phyloP scores from a whole-genome alignment of 2,888 invertebrate species.

The Seira musarum region DNA sequence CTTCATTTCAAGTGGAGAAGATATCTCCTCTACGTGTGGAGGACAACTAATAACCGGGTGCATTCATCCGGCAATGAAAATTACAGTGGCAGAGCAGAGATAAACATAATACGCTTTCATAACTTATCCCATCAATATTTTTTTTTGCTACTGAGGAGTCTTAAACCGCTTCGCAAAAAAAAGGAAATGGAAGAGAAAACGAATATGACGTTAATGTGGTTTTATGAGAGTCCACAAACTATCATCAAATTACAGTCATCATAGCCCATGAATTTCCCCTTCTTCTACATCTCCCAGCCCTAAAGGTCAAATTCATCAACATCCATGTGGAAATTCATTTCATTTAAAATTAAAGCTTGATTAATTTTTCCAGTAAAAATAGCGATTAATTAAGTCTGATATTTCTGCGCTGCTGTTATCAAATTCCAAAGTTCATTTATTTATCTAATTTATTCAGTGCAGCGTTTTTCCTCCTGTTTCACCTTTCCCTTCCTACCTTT shows the following conservation, averaged over 20 bases:
- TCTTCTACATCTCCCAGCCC: no score
- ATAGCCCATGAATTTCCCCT: no score
- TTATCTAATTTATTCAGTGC: no score
- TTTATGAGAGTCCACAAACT: conserved; percentile 12
- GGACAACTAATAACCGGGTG: neutral
- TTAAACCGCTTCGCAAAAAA: neutral
- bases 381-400: no score
- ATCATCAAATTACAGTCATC: neutral
- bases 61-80: neutral
- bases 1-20: neutral
- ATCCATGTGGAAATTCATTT: conserved; percentile 12
- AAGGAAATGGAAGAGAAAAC: no score
- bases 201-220: conserved; percentile 39
- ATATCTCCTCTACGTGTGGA: neutral
- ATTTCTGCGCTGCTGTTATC: no score
- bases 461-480: no score
- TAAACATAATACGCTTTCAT: neutral
- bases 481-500: no score
- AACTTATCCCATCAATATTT: neutral
- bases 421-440: no score
- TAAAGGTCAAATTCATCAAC: conserved; percentile 1
- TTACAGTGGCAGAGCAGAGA: neutral
- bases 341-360: no score
- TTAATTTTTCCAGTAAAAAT: no score
- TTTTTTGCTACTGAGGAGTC: neutral